A percentile compares a stretch with the other conserved stretches of the same genome.
Evolutionary conservation across 2,797 vertebrate species (phyloP).

Genomic region (Lepus townsendii): DNA sequence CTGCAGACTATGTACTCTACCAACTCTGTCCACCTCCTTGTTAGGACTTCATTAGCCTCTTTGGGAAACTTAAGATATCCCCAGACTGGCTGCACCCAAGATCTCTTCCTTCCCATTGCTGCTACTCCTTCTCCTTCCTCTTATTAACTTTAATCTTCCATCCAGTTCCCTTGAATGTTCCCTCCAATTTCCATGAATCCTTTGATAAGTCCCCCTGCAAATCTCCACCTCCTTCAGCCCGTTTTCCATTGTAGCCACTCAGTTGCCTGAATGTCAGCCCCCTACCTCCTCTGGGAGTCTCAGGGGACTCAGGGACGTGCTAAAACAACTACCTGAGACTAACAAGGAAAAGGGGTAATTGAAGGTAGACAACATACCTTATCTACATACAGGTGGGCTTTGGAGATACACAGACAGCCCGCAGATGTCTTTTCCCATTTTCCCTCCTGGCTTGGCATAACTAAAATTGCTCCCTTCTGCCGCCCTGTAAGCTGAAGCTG

Average conservation of each 20-base stretch:
- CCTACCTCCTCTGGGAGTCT: neutral
- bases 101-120: neutral
- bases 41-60: slow-evolving; percentile 35
- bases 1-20: neutral
- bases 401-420: neutral
- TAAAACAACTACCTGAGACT: neutral
- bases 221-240: neutral
- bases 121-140: neutral
- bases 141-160: neutral
- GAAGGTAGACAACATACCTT: slow-evolving; percentile 4
- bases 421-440: neutral
- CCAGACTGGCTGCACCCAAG: neutral
- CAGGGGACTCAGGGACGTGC: neutral
- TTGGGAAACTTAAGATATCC: slow-evolving; percentile 1
- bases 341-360: slow-evolving; percentile 26
- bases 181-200: neutral
- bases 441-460: neutral
- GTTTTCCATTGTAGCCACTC: neutral
- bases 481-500: neutral
- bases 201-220: neutral
- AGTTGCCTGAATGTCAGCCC: neutral
- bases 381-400: slow-evolving; percentile 19
- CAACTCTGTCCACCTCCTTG: neutral
- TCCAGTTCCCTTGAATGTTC: neutral
- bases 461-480: slow-evolving; percentile 1